Percentiles rank a stretch among this genome's conserved stretches.
These are phyloP conservation scores for Eulithis testata DNA, from an alignment of 2,888 invertebrate genomes.

Conservation along the genomic window DNA sequence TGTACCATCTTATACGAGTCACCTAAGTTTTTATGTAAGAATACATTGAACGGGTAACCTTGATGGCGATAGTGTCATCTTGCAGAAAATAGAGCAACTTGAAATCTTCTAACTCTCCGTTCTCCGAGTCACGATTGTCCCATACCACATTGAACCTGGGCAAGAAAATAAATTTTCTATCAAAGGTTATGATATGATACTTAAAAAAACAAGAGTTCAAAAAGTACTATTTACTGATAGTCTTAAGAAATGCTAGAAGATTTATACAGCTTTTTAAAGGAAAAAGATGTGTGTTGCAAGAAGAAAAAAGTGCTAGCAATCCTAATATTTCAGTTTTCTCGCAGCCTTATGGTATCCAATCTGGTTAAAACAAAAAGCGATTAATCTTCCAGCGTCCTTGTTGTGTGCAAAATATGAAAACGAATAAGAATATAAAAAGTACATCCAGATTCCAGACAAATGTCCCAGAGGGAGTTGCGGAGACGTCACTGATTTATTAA, in stretches of 20 bases:
- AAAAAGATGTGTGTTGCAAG: not conserved
- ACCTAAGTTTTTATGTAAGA: not conserved
- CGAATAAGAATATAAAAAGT: conserved; percentile 47
- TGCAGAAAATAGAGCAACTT: conserved; percentile 91
- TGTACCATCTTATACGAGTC: not conserved
- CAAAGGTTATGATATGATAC: not conserved
- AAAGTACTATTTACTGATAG: not conserved
- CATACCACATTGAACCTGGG: conserved; percentile 87
- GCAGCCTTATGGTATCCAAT: conserved; percentile 13
- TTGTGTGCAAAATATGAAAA: conserved; percentile 38
- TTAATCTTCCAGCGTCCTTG: conserved; percentile 35
- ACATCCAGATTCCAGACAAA: conserved; percentile 45
- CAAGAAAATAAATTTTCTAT: conserved; percentile 31
- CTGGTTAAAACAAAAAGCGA: conserved; percentile 30
- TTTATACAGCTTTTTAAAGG: not conserved
- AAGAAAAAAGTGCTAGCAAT: not conserved
- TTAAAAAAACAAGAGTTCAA: too few species aligned
- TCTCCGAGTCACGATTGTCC: conserved; percentile 86
- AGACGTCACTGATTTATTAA: conserved; percentile 55
- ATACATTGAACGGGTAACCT: conserved; percentile 57
- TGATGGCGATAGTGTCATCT: conserved; percentile 92
- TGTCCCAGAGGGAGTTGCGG: conserved; percentile 35
- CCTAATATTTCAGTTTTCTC: not conserved
- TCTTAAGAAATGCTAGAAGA: not conserved
- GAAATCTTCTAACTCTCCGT: conserved; percentile 86